Percentiles rank a stretch among this genome's conserved stretches.
These are phyloP conservation scores for Caenorhabditis parvicauda DNA, from an alignment of 2,888 invertebrate genomes.

Conservation along the genomic window DNA sequence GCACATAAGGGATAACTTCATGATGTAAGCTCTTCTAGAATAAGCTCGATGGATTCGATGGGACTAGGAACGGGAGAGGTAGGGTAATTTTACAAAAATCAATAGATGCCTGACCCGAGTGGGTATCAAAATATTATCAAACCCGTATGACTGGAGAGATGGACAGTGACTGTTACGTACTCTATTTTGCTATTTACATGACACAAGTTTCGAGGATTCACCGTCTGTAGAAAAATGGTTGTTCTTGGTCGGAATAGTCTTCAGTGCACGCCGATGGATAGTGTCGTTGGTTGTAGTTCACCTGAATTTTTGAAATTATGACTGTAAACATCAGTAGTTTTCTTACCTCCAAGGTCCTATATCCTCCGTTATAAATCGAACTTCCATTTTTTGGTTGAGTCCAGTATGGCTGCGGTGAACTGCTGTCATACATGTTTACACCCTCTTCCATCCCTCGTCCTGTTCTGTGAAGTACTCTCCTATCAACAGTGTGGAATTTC, in stretches of 20 bases:
- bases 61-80: too few species aligned
- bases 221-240: conserved; percentile 19
- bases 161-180: too few species aligned
- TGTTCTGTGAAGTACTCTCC: conserved; percentile 19
- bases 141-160: too few species aligned
- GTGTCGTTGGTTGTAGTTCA: conserved; percentile 14
- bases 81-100: too few species aligned
- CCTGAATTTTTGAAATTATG: neutral
- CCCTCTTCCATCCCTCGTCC: conserved; percentile 35
- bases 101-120: too few species aligned
- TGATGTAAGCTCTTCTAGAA: too few species aligned
- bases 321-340: neutral
- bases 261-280: conserved; percentile 21
- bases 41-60: too few species aligned
- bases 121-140: too few species aligned
- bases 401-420: conserved; percentile 28
- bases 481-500: conserved; percentile 31
- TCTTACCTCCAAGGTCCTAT: conserved; percentile 33
- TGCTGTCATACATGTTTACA: conserved; percentile 35
- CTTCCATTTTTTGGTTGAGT: conserved; percentile 26
- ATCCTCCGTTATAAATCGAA: conserved; percentile 30
- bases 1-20: too few species aligned
- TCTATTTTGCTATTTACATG: too few species aligned
- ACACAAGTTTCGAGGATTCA: neutral
- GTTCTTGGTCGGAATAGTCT: conserved; percentile 29